Evolutionary conservation across 2,797 vertebrate species (phyloP), one percentile per base, ranked within the genome.

Genomic region (Balearica regulorum): DNA sequence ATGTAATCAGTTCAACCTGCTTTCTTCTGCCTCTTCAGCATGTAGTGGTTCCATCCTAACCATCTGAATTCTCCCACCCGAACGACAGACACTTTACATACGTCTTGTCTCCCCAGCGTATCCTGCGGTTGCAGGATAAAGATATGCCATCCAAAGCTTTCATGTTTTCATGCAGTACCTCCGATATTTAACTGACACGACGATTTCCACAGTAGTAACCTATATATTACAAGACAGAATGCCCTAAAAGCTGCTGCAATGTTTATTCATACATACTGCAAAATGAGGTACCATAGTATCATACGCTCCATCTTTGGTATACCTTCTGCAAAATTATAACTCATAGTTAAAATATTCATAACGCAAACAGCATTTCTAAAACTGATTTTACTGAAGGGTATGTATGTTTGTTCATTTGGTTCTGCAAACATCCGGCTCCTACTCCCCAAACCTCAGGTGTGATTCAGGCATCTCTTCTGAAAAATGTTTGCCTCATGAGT

Each of bases 111-210:
- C 26, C 24, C 33, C 43, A 14, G n/a, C 2, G 16, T 16, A 51
- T 37, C 11, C 44, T 58, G 37, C 11, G 1, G 24, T 12, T 26
- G 35, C 35, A 46, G 58, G 19, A 43, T 49, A 41, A 85, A 78
- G n/a, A 33, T 41, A 17, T 41, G 49, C n/a, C 58, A 72, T 60
- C 49, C 33, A 16, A 39, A 46, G 14, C n/a, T 68, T 64, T 49
- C 5, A 8, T 6, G 14, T 31, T 68, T 64, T 49, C 5, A 8
- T 5, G 17, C 44, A 7, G 14, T 16, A 75, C 24, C 54, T 37
- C 11, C 4, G 0, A 18, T 55, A 51, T 15, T 55, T 39, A 68
- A 54, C 49, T 24, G 58, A 5, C 28, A 10, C 0, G 0, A 16
- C 2, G 16, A 33, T 18, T 80, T 15, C 77, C 65, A 22, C 35